phyloP scores from a whole-genome alignment of 2,113 vertebrate genomes.

The Ammospiza caudacuta region DNA sequence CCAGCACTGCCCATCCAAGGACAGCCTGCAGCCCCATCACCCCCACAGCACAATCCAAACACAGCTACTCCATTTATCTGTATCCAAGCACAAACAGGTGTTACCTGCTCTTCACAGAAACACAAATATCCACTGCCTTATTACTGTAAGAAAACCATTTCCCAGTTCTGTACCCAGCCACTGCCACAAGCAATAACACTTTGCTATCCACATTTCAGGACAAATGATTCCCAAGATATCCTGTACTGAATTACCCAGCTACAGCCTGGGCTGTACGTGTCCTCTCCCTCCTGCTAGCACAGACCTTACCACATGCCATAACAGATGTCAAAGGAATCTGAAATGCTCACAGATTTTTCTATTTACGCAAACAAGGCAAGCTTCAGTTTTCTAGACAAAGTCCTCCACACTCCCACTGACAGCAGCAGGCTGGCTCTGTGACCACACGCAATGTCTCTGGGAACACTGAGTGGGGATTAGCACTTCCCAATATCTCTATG shows the following conservation, averaged over 20 bases:
- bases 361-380: background rate
- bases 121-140: background rate
- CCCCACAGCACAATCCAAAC: background rate
- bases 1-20: background rate
- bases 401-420: background rate
- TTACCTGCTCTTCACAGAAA: background rate
- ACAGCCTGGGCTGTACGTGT: background rate
- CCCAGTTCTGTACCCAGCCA: background rate
- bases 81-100: background rate
- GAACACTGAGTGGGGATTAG: background rate
- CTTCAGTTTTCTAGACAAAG: conserved; percentile 1
- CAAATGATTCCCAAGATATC: background rate
- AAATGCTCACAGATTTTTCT: conserved; percentile 21
- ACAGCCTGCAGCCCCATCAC: background rate
- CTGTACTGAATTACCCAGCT: background rate
- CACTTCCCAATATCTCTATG: background rate
- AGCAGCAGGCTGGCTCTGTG: background rate
- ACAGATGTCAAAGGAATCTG: background rate
- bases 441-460: background rate
- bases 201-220: background rate
- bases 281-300: background rate
- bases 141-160: background rate
- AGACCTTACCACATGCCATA: background rate
- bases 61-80: accelerated
- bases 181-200: background rate